phyloP scores from a whole-genome alignment of 2,113 vertebrate genomes.

The Prietella phreatophila region DNA sequence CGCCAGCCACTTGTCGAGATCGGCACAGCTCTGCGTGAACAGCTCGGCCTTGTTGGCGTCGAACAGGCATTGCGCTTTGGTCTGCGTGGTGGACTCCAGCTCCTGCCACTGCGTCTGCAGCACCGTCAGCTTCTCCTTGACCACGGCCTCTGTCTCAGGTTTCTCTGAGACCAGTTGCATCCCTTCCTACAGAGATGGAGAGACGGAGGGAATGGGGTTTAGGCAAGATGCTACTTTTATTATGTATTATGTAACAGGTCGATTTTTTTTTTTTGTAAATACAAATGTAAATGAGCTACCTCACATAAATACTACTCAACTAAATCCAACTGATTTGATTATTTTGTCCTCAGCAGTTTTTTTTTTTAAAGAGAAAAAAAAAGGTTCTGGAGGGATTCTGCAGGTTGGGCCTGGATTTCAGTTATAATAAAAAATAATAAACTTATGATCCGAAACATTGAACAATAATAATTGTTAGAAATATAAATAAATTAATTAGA shows the following conservation, averaged over 20 bases:
- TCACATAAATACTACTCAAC: neutral
- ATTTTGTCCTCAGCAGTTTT: neutral
- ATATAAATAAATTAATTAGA: neutral
- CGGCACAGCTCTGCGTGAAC: slow-evolving; percentile 94
- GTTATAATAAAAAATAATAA: neutral
- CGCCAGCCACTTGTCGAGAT: slow-evolving; percentile 91
- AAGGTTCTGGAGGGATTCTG: neutral
- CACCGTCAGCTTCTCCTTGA: slow-evolving; percentile 85
- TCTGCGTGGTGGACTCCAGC: slow-evolving; percentile 92
- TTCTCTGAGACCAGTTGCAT: slow-evolving; percentile 90
- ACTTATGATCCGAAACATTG: neutral
- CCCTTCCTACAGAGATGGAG: slow-evolving; percentile 76
- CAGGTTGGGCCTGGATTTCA: neutral
- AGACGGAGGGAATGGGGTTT: neutral
- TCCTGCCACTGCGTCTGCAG: slow-evolving; percentile 89
- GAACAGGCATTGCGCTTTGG: slow-evolving; percentile 93
- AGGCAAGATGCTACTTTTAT: neutral
- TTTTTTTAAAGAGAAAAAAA: neutral
- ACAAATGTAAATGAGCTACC: neutral
- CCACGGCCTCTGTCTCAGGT: slow-evolving; percentile 85
- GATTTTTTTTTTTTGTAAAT: neutral
- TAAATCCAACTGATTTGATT: neutral
- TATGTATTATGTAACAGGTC: neutral
- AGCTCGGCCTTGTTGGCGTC: slow-evolving; percentile 97
- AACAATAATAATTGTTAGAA: neutral